A percentile compares a stretch with the other conserved stretches of the same genome.
These are phyloP conservation scores for Ptyas mucosa DNA, from an alignment of 2,113 vertebrate species.

Conservation along the genomic window DNA sequence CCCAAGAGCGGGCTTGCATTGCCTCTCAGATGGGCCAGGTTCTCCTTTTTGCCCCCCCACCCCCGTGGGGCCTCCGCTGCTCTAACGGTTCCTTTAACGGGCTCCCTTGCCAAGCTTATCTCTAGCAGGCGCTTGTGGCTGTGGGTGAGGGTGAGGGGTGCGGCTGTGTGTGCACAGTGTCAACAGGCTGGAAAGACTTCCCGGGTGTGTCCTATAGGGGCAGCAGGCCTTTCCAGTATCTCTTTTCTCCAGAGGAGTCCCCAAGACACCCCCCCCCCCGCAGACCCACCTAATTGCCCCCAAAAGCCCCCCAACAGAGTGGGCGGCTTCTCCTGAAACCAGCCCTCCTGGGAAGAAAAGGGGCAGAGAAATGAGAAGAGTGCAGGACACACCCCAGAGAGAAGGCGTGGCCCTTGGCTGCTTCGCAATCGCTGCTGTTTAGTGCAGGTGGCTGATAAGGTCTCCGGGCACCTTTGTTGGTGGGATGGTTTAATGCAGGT, in stretches of 20 bases:
- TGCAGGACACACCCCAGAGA: rapidly evolving
- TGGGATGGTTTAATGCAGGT: not conserved
- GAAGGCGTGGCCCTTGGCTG: not conserved
- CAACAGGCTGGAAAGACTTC: not conserved
- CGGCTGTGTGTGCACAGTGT: not conserved
- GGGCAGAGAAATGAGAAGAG: not conserved
- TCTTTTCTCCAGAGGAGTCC: not conserved
- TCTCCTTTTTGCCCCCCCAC: not conserved
- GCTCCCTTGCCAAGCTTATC: not conserved
- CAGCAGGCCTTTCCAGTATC: not conserved
- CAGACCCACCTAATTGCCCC: not conserved
- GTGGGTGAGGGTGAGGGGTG: not conserved
- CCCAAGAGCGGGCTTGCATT: not conserved
- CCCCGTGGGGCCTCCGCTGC: not conserved
- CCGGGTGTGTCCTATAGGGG: not conserved
- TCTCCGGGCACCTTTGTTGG: not conserved
- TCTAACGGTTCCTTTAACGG: not conserved
- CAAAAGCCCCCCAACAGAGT: not conserved
- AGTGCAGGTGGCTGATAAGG: not conserved
- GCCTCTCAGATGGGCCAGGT: not conserved
- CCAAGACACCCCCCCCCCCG: not conserved
- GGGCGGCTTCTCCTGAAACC: not conserved
- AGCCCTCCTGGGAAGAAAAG: not conserved
- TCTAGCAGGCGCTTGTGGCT: not conserved
- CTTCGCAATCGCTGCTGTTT: not conserved